A percentile compares a stretch with the other conserved stretches of the same genome.
Evolutionary conservation across 2,888 invertebrate species (phyloP).

Genomic region (Norana najaformis): DNA sequence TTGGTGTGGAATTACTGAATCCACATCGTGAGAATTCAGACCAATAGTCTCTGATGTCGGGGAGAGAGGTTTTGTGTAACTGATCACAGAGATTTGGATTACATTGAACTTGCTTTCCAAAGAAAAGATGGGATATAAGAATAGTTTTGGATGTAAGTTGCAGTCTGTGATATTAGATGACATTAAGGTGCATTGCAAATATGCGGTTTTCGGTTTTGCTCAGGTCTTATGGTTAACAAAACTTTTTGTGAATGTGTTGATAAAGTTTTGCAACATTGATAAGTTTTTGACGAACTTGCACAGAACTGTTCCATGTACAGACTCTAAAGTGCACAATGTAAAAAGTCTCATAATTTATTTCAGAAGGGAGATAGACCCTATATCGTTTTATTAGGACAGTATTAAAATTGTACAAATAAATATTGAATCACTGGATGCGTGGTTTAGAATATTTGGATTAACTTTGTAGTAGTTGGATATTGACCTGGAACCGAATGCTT

Average conservation of each 20-base stretch:
- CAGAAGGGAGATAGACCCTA: not conserved
- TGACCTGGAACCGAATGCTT: too few relatives aligned
- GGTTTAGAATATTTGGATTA: not conserved
- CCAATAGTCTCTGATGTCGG: too few relatives aligned
- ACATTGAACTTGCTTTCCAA: too few relatives aligned
- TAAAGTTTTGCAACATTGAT: not conserved
- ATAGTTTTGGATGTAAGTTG: not conserved
- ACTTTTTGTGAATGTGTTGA: not conserved
- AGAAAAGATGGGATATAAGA: not conserved
- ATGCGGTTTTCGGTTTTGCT: not conserved
- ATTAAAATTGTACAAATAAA: not conserved
- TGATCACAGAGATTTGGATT: too few relatives aligned
- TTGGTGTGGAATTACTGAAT: too few relatives aligned
- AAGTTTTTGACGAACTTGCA: not conserved
- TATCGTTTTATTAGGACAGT: too few relatives aligned
- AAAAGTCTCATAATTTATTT: not conserved
- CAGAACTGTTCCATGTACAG: not conserved
- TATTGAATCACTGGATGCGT: not conserved
- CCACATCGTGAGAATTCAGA: too few relatives aligned
- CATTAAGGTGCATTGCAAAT: not conserved
- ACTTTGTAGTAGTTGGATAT: not conserved
- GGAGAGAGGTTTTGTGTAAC: too few relatives aligned
- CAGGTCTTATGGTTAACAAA: not conserved
- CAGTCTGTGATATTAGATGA: slow-evolving; percentile 1
- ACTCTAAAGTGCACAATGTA: not conserved